Conservation (phyloP, 2,113 vertebrate species). For the Oncorhynchus keta region DNA sequence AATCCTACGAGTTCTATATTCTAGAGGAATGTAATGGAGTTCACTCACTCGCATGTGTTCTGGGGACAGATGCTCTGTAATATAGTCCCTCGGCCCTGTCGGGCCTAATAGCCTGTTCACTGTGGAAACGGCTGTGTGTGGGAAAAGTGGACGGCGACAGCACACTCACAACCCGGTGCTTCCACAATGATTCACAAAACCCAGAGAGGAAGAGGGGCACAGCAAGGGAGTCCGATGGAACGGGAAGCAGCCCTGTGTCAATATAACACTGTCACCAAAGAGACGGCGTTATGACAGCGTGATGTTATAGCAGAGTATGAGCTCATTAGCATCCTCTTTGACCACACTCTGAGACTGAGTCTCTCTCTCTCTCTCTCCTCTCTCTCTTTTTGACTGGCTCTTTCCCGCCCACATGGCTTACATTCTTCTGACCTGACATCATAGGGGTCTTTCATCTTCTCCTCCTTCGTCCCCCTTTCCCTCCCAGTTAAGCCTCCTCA, state of each 20-base stretch:
- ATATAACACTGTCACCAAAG: background rate
- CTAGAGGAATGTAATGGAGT: background rate
- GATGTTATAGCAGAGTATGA: background rate
- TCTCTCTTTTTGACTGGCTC: conserved; percentile 18
- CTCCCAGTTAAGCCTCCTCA: background rate
- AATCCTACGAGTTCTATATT: too few species aligned
- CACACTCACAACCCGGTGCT: background rate
- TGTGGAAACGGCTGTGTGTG: background rate
- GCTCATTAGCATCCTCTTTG: background rate
- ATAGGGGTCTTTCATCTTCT: conserved; percentile 27
- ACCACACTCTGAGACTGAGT: background rate
- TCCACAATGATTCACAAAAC: background rate
- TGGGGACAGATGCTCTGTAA: background rate
- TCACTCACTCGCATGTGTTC: too few species aligned
- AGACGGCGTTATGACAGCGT: too few species aligned
- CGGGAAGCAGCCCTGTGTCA: background rate
- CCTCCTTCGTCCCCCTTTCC: background rate
- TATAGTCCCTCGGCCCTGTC: background rate
- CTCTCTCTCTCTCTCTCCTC: conserved; percentile 7
- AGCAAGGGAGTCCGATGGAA: background rate
- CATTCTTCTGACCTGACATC: conserved; percentile 69
- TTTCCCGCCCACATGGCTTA: conserved; percentile 59
- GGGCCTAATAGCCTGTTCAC: background rate
- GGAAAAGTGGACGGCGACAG: background rate
- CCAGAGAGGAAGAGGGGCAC: background rate